Evolutionary conservation across 2,797 vertebrate genomes (phyloP).

Genomic region (Hylomyscus alleni): DNA sequence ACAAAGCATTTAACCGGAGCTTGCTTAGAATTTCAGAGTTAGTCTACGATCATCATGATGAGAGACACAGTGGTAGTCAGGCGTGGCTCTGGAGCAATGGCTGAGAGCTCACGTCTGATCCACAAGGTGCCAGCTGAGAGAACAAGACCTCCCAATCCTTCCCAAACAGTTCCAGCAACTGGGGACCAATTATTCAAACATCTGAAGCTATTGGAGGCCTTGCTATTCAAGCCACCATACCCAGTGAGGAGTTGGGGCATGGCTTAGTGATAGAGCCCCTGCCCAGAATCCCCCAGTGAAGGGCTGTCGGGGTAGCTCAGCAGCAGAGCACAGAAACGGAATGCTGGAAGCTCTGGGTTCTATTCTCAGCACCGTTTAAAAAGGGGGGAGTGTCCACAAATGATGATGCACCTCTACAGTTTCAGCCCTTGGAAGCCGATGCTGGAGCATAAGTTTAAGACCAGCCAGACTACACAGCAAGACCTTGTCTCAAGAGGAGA

Average conservation of each 20-base stretch:
- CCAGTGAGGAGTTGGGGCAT: not conserved
- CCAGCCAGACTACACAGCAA: not conserved
- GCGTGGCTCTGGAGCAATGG: not conserved
- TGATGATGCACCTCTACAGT: not conserved
- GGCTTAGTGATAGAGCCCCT: not conserved
- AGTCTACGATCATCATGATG: not conserved
- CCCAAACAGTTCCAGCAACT: not conserved
- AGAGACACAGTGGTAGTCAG: not conserved
- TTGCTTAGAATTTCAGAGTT: not conserved
- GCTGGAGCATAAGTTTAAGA: not conserved
- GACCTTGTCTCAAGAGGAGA: not conserved
- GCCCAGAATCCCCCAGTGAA: not conserved
- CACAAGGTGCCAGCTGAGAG: not conserved
- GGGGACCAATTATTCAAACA: not conserved
- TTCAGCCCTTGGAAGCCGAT: not conserved
- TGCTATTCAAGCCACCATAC: not conserved
- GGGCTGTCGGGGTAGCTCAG: not conserved
- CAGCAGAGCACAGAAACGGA: not conserved
- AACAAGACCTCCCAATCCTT: not conserved
- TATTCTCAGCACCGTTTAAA: not conserved
- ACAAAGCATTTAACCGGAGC: not conserved
- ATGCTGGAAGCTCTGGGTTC: not conserved
- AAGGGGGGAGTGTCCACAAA: not conserved
- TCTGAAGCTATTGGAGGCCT: not conserved
- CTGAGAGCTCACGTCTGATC: not conserved